Percentiles rank a stretch among this genome's conserved stretches.
phyloP scores from a whole-genome alignment of 30 jellyfish, hydroid and myxozoan species.

The Catostylus mosaicus region DNA sequence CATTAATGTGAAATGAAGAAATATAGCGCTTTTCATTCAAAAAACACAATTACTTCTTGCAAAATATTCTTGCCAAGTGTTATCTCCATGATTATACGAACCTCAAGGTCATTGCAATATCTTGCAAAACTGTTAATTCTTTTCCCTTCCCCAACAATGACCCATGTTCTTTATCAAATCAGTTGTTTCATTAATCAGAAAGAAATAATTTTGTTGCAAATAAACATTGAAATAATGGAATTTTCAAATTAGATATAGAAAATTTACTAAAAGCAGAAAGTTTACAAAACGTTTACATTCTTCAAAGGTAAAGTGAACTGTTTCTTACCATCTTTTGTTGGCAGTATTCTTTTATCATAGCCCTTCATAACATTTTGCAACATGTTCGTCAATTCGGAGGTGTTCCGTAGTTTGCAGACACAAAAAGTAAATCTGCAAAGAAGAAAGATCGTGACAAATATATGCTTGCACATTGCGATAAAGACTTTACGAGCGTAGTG shows the following conservation, averaged over 20 bases:
- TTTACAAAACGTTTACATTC: too few relatives aligned
- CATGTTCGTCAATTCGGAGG: slow-evolving; percentile 43
- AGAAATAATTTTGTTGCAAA: too few relatives aligned
- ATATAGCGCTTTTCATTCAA: too few relatives aligned
- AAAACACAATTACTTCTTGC: too few relatives aligned
- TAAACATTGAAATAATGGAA: background rate
- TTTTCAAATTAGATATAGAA: background rate
- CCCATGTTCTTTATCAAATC: too few relatives aligned
- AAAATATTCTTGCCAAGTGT: too few relatives aligned
- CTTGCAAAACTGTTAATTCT: too few relatives aligned
- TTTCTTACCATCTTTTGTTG: slow-evolving; percentile 52
- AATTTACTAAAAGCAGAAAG: background rate
- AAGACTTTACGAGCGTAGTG: background rate
- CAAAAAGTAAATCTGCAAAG: slow-evolving; percentile 6
- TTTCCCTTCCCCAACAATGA: too few relatives aligned
- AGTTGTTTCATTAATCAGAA: background rate
- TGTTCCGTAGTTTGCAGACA: slow-evolving; percentile 16
- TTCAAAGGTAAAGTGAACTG: too few relatives aligned
- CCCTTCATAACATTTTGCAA: slow-evolving; percentile 33
- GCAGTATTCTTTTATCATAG: slow-evolving; percentile 58
- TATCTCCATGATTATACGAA: too few relatives aligned
- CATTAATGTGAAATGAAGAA: too few relatives aligned
- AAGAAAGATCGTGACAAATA: background rate
- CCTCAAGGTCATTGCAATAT: too few relatives aligned
- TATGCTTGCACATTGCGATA: background rate